Conservation (phyloP, 1,140 invertebrate genomes). For the Drosophila miranda region DNA sequence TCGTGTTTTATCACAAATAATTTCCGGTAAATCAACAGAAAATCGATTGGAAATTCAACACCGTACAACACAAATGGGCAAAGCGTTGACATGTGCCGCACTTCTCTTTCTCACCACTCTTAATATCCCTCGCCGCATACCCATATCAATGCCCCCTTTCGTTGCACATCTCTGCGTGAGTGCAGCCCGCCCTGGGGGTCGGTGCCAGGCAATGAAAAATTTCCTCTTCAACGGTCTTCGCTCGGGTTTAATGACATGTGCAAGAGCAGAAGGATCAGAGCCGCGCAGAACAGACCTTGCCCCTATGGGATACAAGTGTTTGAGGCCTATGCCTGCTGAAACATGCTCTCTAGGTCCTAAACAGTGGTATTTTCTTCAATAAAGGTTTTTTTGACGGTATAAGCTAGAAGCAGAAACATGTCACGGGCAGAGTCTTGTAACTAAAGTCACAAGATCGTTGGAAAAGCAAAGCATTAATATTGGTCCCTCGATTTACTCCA, state of each 20-base stretch:
- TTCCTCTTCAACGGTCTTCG: conserved; percentile 14
- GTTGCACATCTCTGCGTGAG: conserved; percentile 20
- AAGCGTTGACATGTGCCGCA: conserved; percentile 47
- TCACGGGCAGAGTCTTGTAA: too few relatives aligned
- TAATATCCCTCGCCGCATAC: neutral
- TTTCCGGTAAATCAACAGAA: conserved; percentile 71
- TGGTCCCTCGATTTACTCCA: too few relatives aligned
- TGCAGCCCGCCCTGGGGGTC: conserved; percentile 47
- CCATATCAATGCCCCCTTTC: neutral
- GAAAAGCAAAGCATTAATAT: too few relatives aligned
- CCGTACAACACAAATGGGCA: neutral
- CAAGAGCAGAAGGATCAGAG: conserved; percentile 11
- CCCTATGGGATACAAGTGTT: neutral
- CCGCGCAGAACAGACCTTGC: conserved; percentile 16
- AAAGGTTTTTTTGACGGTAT: too few relatives aligned
- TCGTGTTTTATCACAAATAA: conserved; percentile 78
- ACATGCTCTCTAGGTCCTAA: too few relatives aligned
- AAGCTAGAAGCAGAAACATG: too few relatives aligned
- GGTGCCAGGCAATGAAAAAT: conserved; percentile 33
- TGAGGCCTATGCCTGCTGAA: too few relatives aligned
- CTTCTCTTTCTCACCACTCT: neutral
- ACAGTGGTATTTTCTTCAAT: too few relatives aligned
- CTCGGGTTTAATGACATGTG: conserved; percentile 52
- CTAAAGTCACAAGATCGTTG: too few relatives aligned
- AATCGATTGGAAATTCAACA: conserved; percentile 56